Evolutionary conservation across 2,888 invertebrate species (phyloP), one percentile per base, ranked within the genome.

Genomic region (Epirrhoe tristata): DNA sequence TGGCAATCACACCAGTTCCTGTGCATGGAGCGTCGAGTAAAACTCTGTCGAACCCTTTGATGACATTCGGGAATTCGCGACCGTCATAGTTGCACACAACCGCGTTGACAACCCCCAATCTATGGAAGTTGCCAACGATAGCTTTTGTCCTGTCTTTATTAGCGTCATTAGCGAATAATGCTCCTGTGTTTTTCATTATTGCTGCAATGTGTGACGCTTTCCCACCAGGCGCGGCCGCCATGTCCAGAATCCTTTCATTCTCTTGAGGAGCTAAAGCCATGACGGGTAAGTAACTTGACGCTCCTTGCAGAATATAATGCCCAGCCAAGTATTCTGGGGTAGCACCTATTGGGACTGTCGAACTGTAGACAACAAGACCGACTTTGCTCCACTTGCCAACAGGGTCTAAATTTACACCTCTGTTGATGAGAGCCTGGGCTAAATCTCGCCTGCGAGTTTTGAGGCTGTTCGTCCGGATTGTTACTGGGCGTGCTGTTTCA

Each of bases 241-340:
- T 97, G 83, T 99, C 99, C 39, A 99, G 93, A 73, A 99, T 96
- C 73, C 96, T 94, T 90, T 99, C 99, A 81, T 98, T 97, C 92
- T 98, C 98, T 92, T 98, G 98, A 0, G 99, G 99, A 0, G 98
- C 98, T 61, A 99, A 93, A 0, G 99, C 98, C 98, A 99, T 99
- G 0, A 99, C 99, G 0, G 99, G 99, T 61, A 99, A 91, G 81
- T 99, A 96, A 93, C 99, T 99, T 1, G 99, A 98, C 12, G 99
- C 99, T 7, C 99, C 99, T 90, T 97, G 99, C 64, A 99, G 94
- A 85, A 99, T 98, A 83, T 99, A 99, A 87, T 99, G 98, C 0
- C 99, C 99, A 54, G 99, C 99, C 72, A 99, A 94, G 93, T 99
- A 99, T 91, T 99, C 99, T 0, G 99, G 99, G 0, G 99, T 99